A percentile compares a stretch with the other conserved stretches of the same genome.
Conservation (phyloP, 1,140 invertebrate genomes). For the Drosophila bifasciata region DNA sequence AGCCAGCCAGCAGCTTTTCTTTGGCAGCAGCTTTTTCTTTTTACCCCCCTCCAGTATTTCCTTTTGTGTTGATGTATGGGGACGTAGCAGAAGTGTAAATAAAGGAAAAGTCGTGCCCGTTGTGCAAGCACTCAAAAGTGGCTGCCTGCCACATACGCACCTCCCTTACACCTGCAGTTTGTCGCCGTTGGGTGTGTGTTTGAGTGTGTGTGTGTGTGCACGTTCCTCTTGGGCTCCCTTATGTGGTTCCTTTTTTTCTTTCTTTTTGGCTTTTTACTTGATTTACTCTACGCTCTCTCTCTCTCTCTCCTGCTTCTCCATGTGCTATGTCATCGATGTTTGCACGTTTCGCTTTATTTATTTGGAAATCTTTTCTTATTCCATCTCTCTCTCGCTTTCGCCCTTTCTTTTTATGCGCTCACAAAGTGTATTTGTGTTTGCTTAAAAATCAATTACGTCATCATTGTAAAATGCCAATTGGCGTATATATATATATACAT, state of each 20-base stretch:
- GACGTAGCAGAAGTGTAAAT: constrained; percentile 61
- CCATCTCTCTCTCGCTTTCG: constrained; percentile 2
- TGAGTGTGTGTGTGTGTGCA: constrained; percentile 20
- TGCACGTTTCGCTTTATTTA: constrained; percentile 55
- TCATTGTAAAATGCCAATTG: constrained; percentile 80
- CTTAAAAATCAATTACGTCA: constrained; percentile 83
- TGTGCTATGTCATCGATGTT: constrained; percentile 43
- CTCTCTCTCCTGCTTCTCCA: not conserved
- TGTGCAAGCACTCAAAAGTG: constrained; percentile 63
- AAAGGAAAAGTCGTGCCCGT: constrained; percentile 60
- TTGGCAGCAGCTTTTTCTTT: not conserved
- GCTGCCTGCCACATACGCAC: constrained; percentile 19
- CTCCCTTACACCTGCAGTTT: constrained; percentile 49
- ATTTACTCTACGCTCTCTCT: constrained; percentile 40
- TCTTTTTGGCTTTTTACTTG: constrained; percentile 60
- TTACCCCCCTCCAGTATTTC: not conserved
- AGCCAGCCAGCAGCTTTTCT: no score
- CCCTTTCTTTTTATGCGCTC: constrained; percentile 17
- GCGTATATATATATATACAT: not conserved
- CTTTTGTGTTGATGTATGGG: constrained; percentile 54
- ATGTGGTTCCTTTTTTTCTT: constrained; percentile 40
- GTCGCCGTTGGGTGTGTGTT: not conserved
- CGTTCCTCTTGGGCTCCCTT: not conserved
- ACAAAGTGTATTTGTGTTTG: constrained; percentile 77
- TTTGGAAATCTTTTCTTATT: constrained; percentile 65